Evolutionary conservation across 2,888 invertebrate species (phyloP), one percentile per base, ranked within the genome.

Genomic region (Trimorus sp.): DNA sequence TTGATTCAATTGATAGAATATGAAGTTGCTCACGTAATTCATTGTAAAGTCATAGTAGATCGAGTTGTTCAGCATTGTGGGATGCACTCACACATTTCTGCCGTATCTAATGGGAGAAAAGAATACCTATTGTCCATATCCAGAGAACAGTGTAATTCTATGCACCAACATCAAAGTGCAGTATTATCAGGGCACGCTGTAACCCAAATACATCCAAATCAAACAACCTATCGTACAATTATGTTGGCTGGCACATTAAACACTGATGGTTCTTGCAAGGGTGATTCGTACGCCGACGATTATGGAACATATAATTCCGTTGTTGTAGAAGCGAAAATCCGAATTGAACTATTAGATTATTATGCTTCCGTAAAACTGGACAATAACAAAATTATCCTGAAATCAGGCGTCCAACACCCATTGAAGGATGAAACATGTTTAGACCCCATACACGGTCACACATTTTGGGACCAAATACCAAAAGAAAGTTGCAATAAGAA

Each of bases 31-130:
- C n/a, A 59, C n/a, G 53, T 75, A 8, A 66, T 51, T 4, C 66
- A 75, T 37, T 66, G 75, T 16, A 66, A 75, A 36, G 9, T 75
- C 6, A 38, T 63, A 26, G 12, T 59, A 0, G 12, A 59, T 26
- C 8, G 75, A 0, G n/a, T 12, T 0, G 56, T 66, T 8, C 7
- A 15, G 3, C 26, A 26, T 26, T 26, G 26, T 26, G 26, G 26
- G 26, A 26, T 26, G 26, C 26, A 26, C 26, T 26, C 48, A 8
- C 73, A 74, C 8, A 15, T 8, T n/a, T 73, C 73, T 12, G 42
- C 42, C 11, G 75, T 75, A 14, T 0, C 8, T 8, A 40, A 49
- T 11, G 42, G 51, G 45, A 16, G 37, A 36, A 12, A 48, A 26
- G 37, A 58, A 60, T 26, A 26, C 4, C 4, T 26, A 26, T 26